Conservation (phyloP, 2,888 invertebrate genomes). For the Itoplectis maculator region DNA sequence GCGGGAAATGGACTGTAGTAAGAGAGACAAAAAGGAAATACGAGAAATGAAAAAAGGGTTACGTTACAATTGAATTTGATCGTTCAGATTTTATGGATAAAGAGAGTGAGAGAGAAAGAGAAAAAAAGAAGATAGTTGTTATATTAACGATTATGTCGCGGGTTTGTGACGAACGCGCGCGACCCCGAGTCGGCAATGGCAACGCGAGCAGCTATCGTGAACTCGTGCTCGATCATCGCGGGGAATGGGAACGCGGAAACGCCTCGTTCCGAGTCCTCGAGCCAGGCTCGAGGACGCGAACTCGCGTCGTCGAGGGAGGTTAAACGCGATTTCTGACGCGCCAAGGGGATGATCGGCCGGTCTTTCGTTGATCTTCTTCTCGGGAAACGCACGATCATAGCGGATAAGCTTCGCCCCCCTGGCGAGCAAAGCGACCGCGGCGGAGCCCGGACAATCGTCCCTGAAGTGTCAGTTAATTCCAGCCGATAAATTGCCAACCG, state of each 20-base stretch:
- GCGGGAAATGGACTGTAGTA: conserved; percentile 80
- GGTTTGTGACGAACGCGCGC: conserved; percentile 67
- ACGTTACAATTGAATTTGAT: conserved; percentile 85
- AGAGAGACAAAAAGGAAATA: conserved; percentile 34
- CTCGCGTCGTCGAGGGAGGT: conserved; percentile 14
- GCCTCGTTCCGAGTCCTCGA: conserved; percentile 7
- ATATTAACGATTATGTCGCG: conserved; percentile 83
- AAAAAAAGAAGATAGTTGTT: conserved; percentile 69
- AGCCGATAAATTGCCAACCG: conserved; percentile 29
- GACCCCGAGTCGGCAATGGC: conserved; percentile 42
- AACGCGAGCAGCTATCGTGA: conserved; percentile 34
- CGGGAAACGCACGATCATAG: neutral
- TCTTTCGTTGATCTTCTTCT: neutral
- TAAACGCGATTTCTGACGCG: conserved; percentile 1
- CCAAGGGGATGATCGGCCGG: conserved; percentile 17
- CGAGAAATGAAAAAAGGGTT: conserved; percentile 71
- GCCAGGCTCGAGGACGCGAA: neutral
- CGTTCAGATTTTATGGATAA: conserved; percentile 84
- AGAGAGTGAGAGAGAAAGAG: conserved; percentile 69
- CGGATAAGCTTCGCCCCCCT: neutral
- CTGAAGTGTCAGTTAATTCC: conserved; percentile 22
- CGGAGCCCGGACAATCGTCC: conserved; percentile 8
- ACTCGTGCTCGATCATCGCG: conserved; percentile 17
- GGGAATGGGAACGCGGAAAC: neutral
- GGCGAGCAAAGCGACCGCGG: neutral